These are phyloP conservation scores for Neoaliturus tenellus DNA, from an alignment of 2,888 invertebrate species.

Conservation along the genomic window DNA sequence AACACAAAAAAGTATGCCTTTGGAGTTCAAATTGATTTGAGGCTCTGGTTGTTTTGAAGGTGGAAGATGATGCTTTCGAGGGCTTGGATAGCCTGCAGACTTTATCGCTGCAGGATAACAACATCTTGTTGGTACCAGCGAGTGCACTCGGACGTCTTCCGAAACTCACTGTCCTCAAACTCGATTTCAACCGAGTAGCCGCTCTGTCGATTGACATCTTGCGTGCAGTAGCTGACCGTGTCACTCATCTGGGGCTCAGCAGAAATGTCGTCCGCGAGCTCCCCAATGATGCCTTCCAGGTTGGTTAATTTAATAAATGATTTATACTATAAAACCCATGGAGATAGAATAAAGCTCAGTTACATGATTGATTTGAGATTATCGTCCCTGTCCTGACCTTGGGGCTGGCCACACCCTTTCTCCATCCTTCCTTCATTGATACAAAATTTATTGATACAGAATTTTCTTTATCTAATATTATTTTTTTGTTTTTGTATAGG, in stretches of 20 bases:
- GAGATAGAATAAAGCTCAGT: too few species aligned
- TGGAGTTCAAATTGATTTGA: too few species aligned
- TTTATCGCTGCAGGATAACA: conserved; percentile 89
- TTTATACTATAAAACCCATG: too few species aligned
- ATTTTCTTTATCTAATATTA: too few species aligned
- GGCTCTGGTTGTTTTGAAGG: conserved; percentile 78
- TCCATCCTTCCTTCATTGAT: too few species aligned
- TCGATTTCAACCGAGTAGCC: conserved; percentile 92
- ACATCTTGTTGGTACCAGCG: conserved; percentile 89
- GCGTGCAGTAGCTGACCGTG: conserved; percentile 81
- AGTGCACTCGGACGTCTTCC: conserved; percentile 89
- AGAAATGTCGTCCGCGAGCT: conserved; percentile 92
- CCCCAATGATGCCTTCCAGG: conserved; percentile 86
- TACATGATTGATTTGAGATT: too few species aligned
- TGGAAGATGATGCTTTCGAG: conserved; percentile 92
- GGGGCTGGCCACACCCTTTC: too few species aligned
- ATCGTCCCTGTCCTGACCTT: too few species aligned
- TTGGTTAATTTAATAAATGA: conserved; percentile 47
- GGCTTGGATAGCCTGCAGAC: conserved; percentile 86
- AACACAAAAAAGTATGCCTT: too few species aligned
- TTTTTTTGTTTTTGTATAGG: too few species aligned
- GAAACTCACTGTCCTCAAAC: conserved; percentile 81
- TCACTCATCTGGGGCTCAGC: conserved; percentile 84
- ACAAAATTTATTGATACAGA: too few species aligned
- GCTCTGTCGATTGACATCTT: conserved; percentile 88